Base-by-base conservation (phyloP, 2,888 invertebrate species). In the Tineola bisselliella region DNA sequence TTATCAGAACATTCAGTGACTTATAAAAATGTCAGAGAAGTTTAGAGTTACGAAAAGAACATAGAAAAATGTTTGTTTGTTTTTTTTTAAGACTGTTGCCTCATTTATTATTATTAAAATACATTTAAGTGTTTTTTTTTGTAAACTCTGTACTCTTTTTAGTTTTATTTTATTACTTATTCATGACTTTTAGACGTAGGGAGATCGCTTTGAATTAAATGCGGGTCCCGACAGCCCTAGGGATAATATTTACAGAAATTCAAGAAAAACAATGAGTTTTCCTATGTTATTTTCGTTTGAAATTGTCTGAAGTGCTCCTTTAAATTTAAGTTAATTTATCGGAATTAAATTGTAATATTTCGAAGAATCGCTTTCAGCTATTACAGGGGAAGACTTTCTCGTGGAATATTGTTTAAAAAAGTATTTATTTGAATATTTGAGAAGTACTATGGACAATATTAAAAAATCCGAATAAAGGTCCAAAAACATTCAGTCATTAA, bases 401-500 rank as follows among this genome's bases (percentile, higher is more conserved):
- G n/a, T n/a, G n/a, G 25, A 43, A 43, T 43, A 43, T 6, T 12
- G 12, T 43, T 13, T 13, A 43, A 43, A 43, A 43, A 43, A n/a
- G 4, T 43, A n/a, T n/a, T 43, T 43, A 6, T 43, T 12, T n/a
- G n/a, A 43, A 43, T 13, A 33, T 33, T 33, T 10, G 38, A 33
- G 12, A 43, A 43, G 43, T 10, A 25, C 13, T 8, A 33, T 33
- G n/a, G n/a, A n/a, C n/a, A n/a, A n/a, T n/a, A n/a, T n/a, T n/a
- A n/a, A n/a, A n/a, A n/a, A n/a, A n/a, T n/a, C 25, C 6, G 6
- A 25, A 52, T 52, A 79, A 74, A 81, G 75, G 73, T 78, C 81
- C 76, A 76, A 86, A 84, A 86, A 76, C 74, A 67, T 69, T 84
- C 84, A 84, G 84, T 84, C 86, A 66, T 52, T 73, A 78, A 75